Evolutionary conservation across 2,888 invertebrate species (phyloP), one percentile per base, ranked within the genome.

Genomic region (Sminthurinus aureus): DNA sequence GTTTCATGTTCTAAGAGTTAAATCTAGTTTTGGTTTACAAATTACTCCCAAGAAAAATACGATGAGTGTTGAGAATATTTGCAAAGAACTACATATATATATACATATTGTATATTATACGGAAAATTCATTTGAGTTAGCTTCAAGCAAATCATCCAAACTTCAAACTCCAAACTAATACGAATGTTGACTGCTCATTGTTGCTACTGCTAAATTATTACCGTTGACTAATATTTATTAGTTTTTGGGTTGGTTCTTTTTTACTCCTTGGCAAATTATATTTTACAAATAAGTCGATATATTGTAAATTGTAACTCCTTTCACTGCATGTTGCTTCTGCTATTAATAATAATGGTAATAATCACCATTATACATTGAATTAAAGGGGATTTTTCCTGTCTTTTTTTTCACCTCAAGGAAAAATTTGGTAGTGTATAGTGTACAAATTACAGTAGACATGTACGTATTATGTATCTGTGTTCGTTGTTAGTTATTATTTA

Each of bases 181-280:
- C 18, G 4, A 15, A 69, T 69, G 20, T 69, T 22, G 69, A 69
- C 20, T 69, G 69, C 18, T 69, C 11, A 69, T 22, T 11, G 22
- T 22, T 69, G 69, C 69, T 69, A 69, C 69, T 20, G 69, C 69
- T 64, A 22, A 69, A 69, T 69, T 69, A 69, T 69, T 11, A 69
- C 20, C 9, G 13, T 69, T 3, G 58, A 58, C 58, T 58, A 58
- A 58, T 15, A 58, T 58, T 58, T 58, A 58, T 58, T 58, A 58
- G 58, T 18, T 58, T 58, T 58, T 58, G 58, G 58, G 58, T 73
- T 73, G 24, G 15, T 73, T 26, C 24, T 73, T 73, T 24, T 20
- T 69, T 69, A 69, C 69, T 69, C 20, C 69, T 69, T 69, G 69
- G 69, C 18, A 69, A n/a, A 20, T 22, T 69, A 69, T 38, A 38